Evolutionary conservation across 2,888 invertebrate genomes (phyloP), one percentile per base, ranked within the genome.

Genomic region (Eristalis pertinax): DNA sequence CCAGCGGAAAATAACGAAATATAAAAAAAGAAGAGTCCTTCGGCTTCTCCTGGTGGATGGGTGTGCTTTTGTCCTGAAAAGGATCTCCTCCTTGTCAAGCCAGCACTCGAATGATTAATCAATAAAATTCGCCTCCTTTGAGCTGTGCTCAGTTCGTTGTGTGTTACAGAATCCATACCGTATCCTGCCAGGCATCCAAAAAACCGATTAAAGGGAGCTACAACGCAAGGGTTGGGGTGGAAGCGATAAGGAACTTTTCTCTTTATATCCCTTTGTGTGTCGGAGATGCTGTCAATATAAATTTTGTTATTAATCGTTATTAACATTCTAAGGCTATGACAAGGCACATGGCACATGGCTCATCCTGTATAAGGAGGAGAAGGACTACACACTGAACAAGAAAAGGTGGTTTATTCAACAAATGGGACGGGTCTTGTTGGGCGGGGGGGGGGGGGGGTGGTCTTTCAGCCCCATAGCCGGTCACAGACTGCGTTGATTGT

Each of bases 291-390:
- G 56, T 68, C 74, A 74, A 74, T 74, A 63, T 38, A 68, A 50
- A 64, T 74, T 74, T 60, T 63, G 29, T 80, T 80, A 74, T 80
- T 80, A 74, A 80, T 68, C 63, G 67, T 80, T 80, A 68, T 68
- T 80, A 80, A 74, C 74, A 80, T 80, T 74, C 68, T 38, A 43
- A 62, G 62, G 50, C 74, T 68, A 38, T 50, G 68, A 50, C 38
- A 62, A 62, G 35, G 43, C 69, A 63, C 62, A 62, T 50, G 43
- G 24, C 32, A 13, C 35, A 62, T 63, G 43, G 24, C 22, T 7
- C 35, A 35, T 19, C 29, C 22, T 4, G 35, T 32, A 38, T 50
- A 11, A 50, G 43, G 13, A n/a, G 43, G n/a, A n/a, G n/a, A n/a
- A 26, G 50, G 50, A 50, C 50, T 50, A 50, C 50, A 50, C 50